A percentile compares a stretch with the other conserved stretches of the same genome.
phyloP scores from a whole-genome alignment of 2,113 vertebrate genomes.

The Neogale vison region DNA sequence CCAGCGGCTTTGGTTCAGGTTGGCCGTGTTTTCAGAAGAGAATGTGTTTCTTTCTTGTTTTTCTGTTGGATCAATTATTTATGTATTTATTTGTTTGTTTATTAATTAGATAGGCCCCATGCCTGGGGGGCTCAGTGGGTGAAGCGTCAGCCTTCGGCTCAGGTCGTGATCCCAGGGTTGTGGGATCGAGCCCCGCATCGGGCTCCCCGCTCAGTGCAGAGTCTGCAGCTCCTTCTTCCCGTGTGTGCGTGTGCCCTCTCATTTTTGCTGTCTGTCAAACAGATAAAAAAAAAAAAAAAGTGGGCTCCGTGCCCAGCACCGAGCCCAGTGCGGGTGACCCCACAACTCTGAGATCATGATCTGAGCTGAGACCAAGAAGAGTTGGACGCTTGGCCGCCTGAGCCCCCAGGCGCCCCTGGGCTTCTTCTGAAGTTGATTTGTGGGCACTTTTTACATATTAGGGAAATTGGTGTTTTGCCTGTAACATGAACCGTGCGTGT shows the following conservation, averaged over 20 bases:
- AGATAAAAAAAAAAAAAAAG: not conserved
- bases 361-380: not conserved
- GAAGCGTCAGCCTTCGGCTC: not conserved
- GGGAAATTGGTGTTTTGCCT: not conserved
- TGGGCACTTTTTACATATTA: not conserved
- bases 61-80: not conserved
- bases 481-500: rapidly evolving
- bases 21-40: not conserved
- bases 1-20: not conserved
- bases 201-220: not conserved
- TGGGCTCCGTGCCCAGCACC: not conserved
- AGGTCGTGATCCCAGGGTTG: not conserved
- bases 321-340: not conserved
- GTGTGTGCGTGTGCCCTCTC: not conserved
- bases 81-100: not conserved
- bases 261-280: not conserved
- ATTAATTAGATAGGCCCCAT: not conserved
- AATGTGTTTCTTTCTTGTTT: not conserved
- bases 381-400: not conserved
- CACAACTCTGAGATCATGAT: not conserved
- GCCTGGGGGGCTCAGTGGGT: not conserved
- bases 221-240: not conserved
- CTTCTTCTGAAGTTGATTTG: not conserved
- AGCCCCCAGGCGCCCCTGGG: not conserved
- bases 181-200: rapidly evolving